These are phyloP conservation scores for Melanerpes aurifrons DNA, from an alignment of 2,113 vertebrate genomes.

Conservation along the genomic window DNA sequence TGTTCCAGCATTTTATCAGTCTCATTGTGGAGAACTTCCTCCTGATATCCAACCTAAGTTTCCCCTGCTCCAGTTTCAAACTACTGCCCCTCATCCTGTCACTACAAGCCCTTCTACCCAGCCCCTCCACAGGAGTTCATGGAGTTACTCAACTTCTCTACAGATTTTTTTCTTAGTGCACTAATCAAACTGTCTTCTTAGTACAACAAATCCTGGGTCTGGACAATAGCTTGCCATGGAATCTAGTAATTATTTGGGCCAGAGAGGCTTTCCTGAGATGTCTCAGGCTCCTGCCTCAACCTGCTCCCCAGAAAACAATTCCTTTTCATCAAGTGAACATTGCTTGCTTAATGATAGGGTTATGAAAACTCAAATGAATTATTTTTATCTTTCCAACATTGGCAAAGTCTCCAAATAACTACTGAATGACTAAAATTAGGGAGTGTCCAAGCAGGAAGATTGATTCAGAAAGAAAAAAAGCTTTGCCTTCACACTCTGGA, in stretches of 20 bases:
- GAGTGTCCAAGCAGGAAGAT: neutral
- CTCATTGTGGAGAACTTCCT: no score
- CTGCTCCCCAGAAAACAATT: constrained; percentile 3
- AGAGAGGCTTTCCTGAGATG: neutral
- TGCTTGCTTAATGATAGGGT: neutral
- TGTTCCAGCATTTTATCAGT: no score
- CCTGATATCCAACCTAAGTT: no score
- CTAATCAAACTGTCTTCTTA: neutral
- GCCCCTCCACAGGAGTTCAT: no score
- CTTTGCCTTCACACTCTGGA: neutral
- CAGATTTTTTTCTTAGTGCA: neutral
- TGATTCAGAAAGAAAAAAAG: neutral
- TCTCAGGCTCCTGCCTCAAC: neutral
- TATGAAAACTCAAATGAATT: neutral
- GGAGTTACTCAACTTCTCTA: neutral
- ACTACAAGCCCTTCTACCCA: no score
- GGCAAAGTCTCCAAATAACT: constrained; percentile 40
- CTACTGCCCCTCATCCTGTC: no score
- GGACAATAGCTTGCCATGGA: neutral
- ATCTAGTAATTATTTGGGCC: neutral
- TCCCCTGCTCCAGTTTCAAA: no score
- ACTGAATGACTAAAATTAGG: constrained; percentile 11
- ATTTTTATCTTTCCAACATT: neutral
- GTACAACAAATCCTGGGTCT: neutral
- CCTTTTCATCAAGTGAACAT: neutral